phyloP scores from a whole-genome alignment of 1,140 invertebrate species.

The Calliphora vicina region DNA sequence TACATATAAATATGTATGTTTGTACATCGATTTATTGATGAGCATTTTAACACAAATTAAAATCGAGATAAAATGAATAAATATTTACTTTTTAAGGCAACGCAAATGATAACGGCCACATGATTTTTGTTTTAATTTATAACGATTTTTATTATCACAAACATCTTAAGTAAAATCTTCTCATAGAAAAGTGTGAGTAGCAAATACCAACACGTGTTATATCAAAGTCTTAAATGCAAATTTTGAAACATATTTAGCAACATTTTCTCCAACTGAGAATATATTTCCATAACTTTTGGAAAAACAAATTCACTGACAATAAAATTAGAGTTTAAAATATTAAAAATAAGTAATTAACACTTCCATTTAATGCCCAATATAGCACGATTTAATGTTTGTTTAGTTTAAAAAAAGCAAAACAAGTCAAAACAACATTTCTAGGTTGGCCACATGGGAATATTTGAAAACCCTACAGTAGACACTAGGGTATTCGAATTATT shows the following conservation, averaged over 20 bases:
- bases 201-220: not conserved
- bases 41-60: not conserved
- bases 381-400: conserved; percentile 11
- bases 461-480: not conserved
- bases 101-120: not conserved
- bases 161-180: not conserved
- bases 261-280: not conserved
- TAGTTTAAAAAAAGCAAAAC: conserved; percentile 1
- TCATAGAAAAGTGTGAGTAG: not conserved
- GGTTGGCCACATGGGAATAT: not conserved
- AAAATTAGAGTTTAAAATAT: not conserved
- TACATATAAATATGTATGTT: no score
- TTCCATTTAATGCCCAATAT: not conserved
- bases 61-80: not conserved
- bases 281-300: not conserved
- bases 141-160: not conserved
- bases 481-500: no score
- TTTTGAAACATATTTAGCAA: not conserved
- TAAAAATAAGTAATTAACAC: conserved; percentile 13
- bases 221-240: not conserved
- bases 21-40: not conserved
- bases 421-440: not conserved
- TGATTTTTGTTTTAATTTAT: conserved; percentile 1
- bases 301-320: not conserved
- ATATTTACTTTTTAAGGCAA: not conserved